Evolutionary conservation across 2,113 vertebrate genomes (phyloP).

Genomic region (Phyllostomus hastatus): DNA sequence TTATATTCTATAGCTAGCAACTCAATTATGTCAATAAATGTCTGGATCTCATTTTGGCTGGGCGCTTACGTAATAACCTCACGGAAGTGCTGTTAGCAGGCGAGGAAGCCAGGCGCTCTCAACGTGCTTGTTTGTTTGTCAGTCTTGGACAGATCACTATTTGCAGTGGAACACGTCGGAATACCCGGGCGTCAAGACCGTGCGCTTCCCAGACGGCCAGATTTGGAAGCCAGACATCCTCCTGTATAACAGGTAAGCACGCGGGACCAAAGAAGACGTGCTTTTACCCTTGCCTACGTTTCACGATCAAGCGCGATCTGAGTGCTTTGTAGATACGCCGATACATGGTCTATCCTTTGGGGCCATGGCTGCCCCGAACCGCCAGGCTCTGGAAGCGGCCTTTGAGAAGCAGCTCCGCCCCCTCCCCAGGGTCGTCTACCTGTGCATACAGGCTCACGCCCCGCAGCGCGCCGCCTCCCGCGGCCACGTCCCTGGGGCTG

Average conservation of each 20-base stretch:
- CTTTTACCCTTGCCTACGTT: background rate
- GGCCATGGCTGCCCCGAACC: background rate
- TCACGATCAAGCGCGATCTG: background rate
- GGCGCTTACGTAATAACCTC: background rate
- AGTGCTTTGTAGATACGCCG: background rate
- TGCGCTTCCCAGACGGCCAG: constrained; percentile 91
- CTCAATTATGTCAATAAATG: constrained; percentile 52
- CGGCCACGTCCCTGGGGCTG: background rate
- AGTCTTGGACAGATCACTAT: constrained; percentile 93
- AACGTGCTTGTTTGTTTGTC: constrained; percentile 61
- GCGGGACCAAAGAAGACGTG: background rate
- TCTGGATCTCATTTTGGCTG: constrained; percentile 20
- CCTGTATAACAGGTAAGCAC: constrained; percentile 95
- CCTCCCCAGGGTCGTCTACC: background rate
- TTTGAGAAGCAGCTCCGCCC: background rate
- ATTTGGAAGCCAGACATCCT: constrained; percentile 98
- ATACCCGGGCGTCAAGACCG: constrained; percentile 89
- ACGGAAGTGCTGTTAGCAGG: background rate
- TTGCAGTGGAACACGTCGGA: constrained; percentile 91
- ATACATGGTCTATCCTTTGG: background rate
- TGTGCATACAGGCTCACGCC: background rate
- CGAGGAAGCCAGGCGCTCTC: background rate
- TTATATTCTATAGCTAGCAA: constrained; percentile 44
- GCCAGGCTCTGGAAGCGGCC: background rate
- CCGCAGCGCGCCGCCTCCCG: accelerated